A percentile compares a stretch with the other conserved stretches of the same genome.
Evolutionary conservation across 2,888 invertebrate species (phyloP).

Genomic region (Hofmannophila pseudospretella): DNA sequence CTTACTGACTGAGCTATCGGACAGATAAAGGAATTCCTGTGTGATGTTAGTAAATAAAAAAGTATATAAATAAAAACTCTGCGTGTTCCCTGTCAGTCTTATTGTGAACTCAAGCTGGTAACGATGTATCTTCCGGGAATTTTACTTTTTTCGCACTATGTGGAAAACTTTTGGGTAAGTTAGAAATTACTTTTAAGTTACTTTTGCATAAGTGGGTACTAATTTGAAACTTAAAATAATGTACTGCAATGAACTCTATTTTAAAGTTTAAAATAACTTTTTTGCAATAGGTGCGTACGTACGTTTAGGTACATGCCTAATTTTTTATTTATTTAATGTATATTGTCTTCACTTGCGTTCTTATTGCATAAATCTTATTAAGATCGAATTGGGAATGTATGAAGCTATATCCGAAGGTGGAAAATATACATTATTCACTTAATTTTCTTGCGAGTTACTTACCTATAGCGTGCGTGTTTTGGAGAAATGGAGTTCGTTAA

Average conservation of each 20-base stretch:
- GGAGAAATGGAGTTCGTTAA: slow-evolving; percentile 29
- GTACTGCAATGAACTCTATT: too few species aligned
- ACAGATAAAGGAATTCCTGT: slow-evolving; percentile 51
- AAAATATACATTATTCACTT: slow-evolving; percentile 59
- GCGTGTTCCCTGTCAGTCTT: slow-evolving; percentile 51
- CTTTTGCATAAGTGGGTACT: too few species aligned
- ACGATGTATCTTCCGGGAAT: slow-evolving; percentile 68
- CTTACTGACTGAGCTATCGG: slow-evolving; percentile 29
- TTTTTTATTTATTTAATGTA: too few species aligned
- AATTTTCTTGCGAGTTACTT: slow-evolving; percentile 55
- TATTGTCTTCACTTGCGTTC: background rate
- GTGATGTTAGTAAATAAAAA: slow-evolving; percentile 73
- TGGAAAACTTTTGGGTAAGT: slow-evolving; percentile 74
- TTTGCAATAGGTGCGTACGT: too few species aligned
- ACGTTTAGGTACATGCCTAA: too few species aligned
- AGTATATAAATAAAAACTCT: slow-evolving; percentile 63
- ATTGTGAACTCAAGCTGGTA: slow-evolving; percentile 46
- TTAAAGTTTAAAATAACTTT: too few species aligned
- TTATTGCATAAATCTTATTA: too few species aligned
- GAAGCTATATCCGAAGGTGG: too few species aligned
- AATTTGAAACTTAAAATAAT: too few species aligned
- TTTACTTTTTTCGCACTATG: slow-evolving; percentile 63
- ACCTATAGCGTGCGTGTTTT: slow-evolving; percentile 63
- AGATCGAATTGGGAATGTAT: too few species aligned
- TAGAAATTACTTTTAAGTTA: slow-evolving; percentile 5